Evolutionary conservation across 2,797 vertebrate species (phyloP), one percentile per base, ranked within the genome.

Genomic region (Anniella stebbinsi): DNA sequence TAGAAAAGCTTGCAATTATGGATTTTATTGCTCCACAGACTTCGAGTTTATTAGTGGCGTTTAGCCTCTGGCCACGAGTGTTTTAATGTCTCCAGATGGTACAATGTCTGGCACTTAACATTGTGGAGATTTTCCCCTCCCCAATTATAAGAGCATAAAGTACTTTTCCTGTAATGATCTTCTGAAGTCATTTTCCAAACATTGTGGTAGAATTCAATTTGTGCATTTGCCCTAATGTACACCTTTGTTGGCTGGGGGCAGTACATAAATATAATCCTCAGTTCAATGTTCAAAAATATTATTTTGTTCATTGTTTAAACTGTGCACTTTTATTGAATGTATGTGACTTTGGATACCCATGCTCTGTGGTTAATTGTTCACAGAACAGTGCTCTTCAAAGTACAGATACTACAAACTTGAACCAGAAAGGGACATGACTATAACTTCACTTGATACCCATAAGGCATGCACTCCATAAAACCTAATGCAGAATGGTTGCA

Each of bases 1-100:
- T 90, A 89, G 88, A 93, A 73, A 92, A 70, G 93, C 73, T 88
- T 89, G 93, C 60, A 85, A 89, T 93, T 94, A 93, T 51, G 67
- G 78, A 15, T 82, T 94, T 92, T 87, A 93, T 93, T 83, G 33
- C 18, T 88, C 94, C 82, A 81, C 93, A 91, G n/a, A 91, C 91
- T 93, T 67, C 86, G 86, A 51, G 76, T 87, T 92, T 72, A 80
- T 38, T 88, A 41, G 36, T 80, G 80, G 67, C 38, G 17, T 88
- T 88, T 92, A 76, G 72, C 92, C 85, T 93, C 18, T 36, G 91
- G 91, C 60, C 48, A 94, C 69, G 23, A n/a, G 80, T 86, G 92
- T 92, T 95, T 92, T 3, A 3, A 0, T 38, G 63, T 89, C 67
- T 95, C 51, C 90, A 92, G 89, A 87, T 30, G 84, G 87, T 87